phyloP scores from a whole-genome alignment of 2,797 vertebrate genomes.

The Lycodopsis pacificus region DNA sequence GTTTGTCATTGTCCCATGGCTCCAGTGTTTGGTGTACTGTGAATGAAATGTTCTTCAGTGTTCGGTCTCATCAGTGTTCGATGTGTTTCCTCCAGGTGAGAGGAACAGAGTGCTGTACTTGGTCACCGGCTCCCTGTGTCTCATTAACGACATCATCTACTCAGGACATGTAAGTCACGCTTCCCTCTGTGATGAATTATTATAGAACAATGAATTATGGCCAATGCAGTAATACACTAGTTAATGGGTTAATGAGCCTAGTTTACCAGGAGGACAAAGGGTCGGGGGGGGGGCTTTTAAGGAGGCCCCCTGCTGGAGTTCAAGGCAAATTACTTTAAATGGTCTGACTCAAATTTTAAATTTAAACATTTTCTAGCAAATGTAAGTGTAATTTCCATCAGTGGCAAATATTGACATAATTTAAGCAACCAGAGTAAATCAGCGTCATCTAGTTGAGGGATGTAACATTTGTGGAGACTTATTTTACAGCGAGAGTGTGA shows the following conservation, averaged over 20 bases:
- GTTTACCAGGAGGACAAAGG: not conserved
- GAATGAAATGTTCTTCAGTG: not conserved
- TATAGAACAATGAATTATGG: not conserved
- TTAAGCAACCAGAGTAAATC: not conserved
- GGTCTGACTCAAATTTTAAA: too few species aligned
- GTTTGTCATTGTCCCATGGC: not conserved
- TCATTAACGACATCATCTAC: constrained; percentile 56
- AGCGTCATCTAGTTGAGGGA: not conserved
- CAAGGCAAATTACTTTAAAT: not conserved
- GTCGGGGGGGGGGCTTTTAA: not conserved
- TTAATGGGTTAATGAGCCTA: not conserved
- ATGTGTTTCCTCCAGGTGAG: constrained; percentile 70
- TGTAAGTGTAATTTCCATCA: not conserved
- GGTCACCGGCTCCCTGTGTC: constrained; percentile 67
- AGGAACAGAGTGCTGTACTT: constrained; percentile 72
- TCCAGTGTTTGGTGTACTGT: not conserved
- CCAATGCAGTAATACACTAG: not conserved
- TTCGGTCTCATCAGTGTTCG: not conserved
- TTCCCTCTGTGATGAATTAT: not conserved
- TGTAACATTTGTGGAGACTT: not conserved
- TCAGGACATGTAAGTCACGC: constrained; percentile 78
- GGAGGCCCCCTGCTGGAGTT: constrained; percentile 12
- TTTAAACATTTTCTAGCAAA: not conserved
- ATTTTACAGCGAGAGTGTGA: not conserved
- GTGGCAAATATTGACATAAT: not conserved